Evolutionary conservation across 2,113 vertebrate genomes (phyloP).

Genomic region (Leucopsar rothschildi): DNA sequence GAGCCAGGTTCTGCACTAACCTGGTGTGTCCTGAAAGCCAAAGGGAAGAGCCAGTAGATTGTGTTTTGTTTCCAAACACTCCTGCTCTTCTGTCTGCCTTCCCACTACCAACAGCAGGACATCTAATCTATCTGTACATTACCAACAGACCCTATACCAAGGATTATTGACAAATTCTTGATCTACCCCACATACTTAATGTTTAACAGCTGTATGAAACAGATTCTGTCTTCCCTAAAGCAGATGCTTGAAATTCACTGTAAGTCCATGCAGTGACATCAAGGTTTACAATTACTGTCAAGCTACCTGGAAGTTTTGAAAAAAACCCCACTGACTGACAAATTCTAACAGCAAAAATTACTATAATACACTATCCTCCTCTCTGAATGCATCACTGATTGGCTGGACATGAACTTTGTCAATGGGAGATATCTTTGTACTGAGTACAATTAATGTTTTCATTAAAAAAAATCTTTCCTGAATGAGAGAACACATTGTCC

Average conservation of each 20-base stretch:
- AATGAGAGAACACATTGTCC: slow-evolving; percentile 28
- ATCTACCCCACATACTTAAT: not conserved
- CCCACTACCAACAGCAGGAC: not conserved
- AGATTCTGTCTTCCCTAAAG: not conserved
- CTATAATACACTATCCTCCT: not conserved
- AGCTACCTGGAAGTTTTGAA: not conserved
- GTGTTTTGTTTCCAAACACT: not conserved
- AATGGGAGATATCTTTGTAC: not conserved
- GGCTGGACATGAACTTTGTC: not conserved
- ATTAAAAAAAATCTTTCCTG: slow-evolving; percentile 27
- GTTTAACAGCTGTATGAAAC: not conserved
- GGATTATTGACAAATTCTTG: not conserved
- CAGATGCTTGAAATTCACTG: not conserved
- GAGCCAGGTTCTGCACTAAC: not conserved
- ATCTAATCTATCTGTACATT: not conserved
- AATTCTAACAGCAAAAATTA: not conserved
- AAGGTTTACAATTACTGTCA: not conserved
- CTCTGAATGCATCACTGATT: not conserved
- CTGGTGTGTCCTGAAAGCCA: not conserved
- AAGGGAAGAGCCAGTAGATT: not conserved
- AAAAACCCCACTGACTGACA: not conserved
- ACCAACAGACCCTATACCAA: not conserved
- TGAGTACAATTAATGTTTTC: slow-evolving; percentile 45
- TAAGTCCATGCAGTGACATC: not conserved
- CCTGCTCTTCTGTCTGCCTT: not conserved